Conservation (phyloP, 2,113 vertebrate species). For the Apodemus sylvaticus region DNA sequence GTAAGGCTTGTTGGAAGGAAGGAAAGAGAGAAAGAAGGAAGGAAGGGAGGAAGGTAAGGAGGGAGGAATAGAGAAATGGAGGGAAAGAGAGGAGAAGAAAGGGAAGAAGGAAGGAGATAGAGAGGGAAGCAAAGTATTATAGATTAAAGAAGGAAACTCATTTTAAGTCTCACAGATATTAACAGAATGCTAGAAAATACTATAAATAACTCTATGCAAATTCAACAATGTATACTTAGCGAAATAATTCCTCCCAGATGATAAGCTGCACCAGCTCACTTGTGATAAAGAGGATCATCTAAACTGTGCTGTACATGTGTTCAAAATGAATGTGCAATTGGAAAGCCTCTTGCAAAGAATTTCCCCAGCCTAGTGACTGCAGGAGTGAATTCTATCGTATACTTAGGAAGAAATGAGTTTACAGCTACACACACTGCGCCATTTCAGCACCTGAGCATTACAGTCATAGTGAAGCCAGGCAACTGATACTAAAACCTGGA, state of each 20-base stretch:
- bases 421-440: neutral
- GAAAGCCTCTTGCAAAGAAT: constrained; percentile 31
- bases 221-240: neutral
- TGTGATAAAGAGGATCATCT: neutral
- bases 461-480: neutral
- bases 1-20: neutral
- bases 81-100: no score
- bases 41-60: no score
- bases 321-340: constrained; percentile 12
- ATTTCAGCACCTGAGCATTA: neutral
- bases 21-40: neutral
- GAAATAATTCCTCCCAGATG: neutral
- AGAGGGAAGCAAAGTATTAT: neutral
- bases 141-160: neutral
- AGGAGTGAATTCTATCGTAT: neutral
- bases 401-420: neutral
- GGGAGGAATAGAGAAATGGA: no score
- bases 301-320: neutral
- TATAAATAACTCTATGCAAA: neutral
- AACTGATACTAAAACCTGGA: neutral
- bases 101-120: neutral
- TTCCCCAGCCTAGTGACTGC: neutral
- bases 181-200: neutral
- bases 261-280: neutral
- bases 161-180: neutral